phyloP scores from a whole-genome alignment of 2,888 invertebrate species.

The Drosophila stalkeri region DNA sequence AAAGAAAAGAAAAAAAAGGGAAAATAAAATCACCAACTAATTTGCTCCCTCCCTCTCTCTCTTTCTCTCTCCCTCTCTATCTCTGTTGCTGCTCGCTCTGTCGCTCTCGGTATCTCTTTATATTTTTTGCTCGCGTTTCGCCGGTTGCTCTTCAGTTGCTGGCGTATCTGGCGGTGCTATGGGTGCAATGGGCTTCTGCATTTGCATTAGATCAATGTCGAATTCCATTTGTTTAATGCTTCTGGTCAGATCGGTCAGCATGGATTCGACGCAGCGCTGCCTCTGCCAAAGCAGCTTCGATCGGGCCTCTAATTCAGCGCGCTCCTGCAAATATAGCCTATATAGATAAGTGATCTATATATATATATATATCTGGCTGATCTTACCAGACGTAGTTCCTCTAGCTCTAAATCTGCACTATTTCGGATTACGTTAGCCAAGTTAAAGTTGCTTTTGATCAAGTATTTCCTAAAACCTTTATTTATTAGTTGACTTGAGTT shows the following conservation, averaged over 20 bases:
- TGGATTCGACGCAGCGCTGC: conserved; percentile 48
- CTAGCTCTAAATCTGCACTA: conserved; percentile 37
- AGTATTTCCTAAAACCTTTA: conserved; percentile 28
- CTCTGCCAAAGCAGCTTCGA: conserved; percentile 19
- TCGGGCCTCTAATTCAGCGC: conserved; percentile 26
- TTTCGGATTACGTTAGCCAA: conserved; percentile 27
- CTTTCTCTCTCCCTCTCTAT: conserved; percentile 19
- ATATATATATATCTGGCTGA: neutral
- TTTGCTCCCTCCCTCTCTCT: conserved; percentile 28
- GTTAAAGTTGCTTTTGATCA: conserved; percentile 46
- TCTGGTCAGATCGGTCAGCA: conserved; percentile 60
- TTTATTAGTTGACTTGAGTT: neutral
- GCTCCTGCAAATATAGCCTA: conserved; percentile 35
- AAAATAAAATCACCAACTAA: conserved; percentile 35
- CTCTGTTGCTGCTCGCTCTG: neutral
- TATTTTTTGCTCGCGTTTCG: conserved; percentile 24
- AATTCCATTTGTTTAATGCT: conserved; percentile 61
- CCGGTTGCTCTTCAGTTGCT: neutral
- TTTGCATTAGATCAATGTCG: conserved; percentile 34
- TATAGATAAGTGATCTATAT: neutral
- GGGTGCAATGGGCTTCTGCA: neutral
- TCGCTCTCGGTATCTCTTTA: neutral
- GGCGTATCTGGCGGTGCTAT: neutral
- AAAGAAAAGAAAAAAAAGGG: conserved; percentile 7
- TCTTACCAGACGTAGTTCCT: conserved; percentile 38